A percentile compares a stretch with the other conserved stretches of the same genome.
These are phyloP conservation scores for Papilio xuthus DNA, from an alignment of 1,140 invertebrate genomes.

Conservation along the genomic window DNA sequence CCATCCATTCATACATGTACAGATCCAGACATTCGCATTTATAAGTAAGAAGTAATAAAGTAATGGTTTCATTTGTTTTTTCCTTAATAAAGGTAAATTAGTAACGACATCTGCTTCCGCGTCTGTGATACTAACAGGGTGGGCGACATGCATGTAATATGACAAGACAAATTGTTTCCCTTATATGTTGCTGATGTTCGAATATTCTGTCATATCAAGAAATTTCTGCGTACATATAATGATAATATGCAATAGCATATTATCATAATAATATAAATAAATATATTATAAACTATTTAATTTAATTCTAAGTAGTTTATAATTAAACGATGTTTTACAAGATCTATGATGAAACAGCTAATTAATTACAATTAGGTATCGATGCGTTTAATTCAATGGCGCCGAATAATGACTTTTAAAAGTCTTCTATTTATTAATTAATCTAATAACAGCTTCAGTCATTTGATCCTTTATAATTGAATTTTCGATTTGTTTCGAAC, in stretches of 20 bases:
- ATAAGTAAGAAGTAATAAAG: too few species aligned
- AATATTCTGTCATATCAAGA: background rate
- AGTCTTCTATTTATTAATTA: background rate
- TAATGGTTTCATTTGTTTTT: background rate
- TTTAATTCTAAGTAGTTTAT: too few species aligned
- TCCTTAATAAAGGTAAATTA: background rate
- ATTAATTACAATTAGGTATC: background rate
- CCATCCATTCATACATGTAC: too few species aligned
- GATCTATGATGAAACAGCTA: too few species aligned
- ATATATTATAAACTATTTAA: too few species aligned
- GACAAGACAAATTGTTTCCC: background rate
- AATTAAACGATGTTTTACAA: too few species aligned
- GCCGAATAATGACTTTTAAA: background rate
- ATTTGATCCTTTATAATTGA: constrained; percentile 15
- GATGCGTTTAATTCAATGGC: background rate
- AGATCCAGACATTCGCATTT: too few species aligned
- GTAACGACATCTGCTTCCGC: background rate
- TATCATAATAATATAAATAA: background rate
- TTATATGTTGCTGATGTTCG: background rate
- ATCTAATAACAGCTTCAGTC: constrained; percentile 12
- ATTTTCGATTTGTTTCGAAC: constrained; percentile 2
- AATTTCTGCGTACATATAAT: too few species aligned
- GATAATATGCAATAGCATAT: too few species aligned
- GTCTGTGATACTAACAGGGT: background rate
- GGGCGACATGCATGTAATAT: background rate